Conservation (phyloP, 2,888 invertebrate genomes). For the Patella ulyssiponensis region DNA sequence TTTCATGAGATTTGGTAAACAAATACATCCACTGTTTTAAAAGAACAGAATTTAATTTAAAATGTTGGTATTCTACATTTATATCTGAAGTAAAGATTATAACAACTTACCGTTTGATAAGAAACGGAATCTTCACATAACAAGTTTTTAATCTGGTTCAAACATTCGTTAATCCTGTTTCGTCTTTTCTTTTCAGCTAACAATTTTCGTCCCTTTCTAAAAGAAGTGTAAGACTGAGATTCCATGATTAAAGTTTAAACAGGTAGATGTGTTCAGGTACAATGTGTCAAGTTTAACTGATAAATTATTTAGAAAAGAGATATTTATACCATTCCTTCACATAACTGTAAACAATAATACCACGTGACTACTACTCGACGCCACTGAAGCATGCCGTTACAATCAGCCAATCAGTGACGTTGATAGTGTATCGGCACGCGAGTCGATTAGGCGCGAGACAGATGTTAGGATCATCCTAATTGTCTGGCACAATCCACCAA, state of each 20-base stretch:
- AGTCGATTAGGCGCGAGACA: not conserved
- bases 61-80: no score
- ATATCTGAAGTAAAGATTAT: no score
- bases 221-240: not conserved
- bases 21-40: no score
- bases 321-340: not conserved
- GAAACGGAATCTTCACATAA: not conserved
- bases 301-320: not conserved
- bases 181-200: conserved; percentile 8
- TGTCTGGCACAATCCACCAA: not conserved
- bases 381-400: not conserved
- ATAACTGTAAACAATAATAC: not conserved
- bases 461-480: not conserved
- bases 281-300: not conserved
- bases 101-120: no score
- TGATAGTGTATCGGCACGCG: not conserved
- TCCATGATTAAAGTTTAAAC: not conserved
- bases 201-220: conserved; percentile 8
- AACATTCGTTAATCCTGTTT: not conserved
- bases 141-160: conserved; percentile 2
- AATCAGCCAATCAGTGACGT: not conserved
- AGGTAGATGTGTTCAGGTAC: not conserved
- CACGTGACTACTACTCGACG: not conserved
- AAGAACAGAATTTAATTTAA: no score
- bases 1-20: no score